phyloP scores from a whole-genome alignment of 1,140 invertebrate genomes.

The Lordiphosa mommai region DNA sequence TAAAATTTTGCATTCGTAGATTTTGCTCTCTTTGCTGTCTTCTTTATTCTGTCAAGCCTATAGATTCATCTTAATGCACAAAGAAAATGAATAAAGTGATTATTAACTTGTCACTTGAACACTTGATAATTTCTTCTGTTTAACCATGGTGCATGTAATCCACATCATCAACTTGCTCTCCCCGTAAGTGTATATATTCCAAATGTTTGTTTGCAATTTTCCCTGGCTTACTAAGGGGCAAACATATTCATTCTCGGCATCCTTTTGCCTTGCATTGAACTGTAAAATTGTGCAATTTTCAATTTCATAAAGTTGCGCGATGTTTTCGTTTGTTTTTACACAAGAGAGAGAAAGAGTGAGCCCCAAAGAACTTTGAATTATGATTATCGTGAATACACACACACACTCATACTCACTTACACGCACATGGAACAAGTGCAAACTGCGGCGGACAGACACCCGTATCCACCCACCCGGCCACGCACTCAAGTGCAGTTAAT shows the following conservation, averaged over 20 bases:
- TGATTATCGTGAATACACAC: conserved; percentile 64
- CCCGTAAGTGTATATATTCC: conserved; percentile 35
- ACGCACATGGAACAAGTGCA: conserved; percentile 1
- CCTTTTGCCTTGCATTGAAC: conserved; percentile 57
- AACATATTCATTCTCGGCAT: conserved; percentile 2
- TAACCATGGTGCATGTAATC: neutral
- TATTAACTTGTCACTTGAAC: too few species aligned
- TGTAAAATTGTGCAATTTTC: conserved; percentile 75
- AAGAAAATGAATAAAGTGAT: too few species aligned
- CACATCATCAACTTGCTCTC: conserved; percentile 4
- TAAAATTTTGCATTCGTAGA: too few species aligned
- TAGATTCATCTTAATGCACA: too few species aligned
- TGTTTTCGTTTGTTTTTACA: conserved; percentile 50
- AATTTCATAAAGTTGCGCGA: conserved; percentile 72
- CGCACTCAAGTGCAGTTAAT: conserved; percentile 74
- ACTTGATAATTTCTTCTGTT: conserved; percentile 7
- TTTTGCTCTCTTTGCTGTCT: too few species aligned
- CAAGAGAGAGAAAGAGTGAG: conserved; percentile 12
- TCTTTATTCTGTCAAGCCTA: too few species aligned
- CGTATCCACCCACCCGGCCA: conserved; percentile 16
- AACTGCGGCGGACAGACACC: conserved; percentile 44
- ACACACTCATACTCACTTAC: conserved; percentile 11
- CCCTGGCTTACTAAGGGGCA: conserved; percentile 29
- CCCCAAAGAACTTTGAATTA: conserved; percentile 64
- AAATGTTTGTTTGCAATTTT: conserved; percentile 59